Evolutionary conservation across 2,797 vertebrate species (phyloP).

Genomic region (Sebastiscus albofasciatus): DNA sequence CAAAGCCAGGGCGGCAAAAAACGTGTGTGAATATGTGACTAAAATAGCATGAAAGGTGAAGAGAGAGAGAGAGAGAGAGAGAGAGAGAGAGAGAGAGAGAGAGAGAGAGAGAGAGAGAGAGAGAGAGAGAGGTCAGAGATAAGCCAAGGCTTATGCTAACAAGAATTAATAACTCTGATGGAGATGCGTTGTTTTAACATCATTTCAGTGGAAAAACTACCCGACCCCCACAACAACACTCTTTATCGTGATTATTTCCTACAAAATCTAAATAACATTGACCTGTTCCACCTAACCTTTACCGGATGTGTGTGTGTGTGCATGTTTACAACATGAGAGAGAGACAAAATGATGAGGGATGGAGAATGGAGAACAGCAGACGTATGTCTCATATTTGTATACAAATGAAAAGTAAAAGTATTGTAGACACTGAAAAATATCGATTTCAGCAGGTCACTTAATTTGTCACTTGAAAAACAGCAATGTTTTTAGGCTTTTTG

Average conservation of each 20-base stretch:
- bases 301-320: background rate
- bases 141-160: conserved; percentile 70
- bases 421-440: background rate
- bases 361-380: background rate
- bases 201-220: background rate
- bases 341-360: background rate
- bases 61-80: too few species aligned
- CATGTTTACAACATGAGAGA: background rate
- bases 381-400: background rate
- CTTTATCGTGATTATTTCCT: background rate
- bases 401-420: background rate
- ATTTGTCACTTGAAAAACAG: background rate
- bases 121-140: conserved; percentile 45
- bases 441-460: background rate
- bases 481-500: background rate
- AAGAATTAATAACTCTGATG: conserved; percentile 74
- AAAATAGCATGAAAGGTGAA: too few species aligned
- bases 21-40: too few species aligned
- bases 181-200: conserved; percentile 68
- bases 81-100: background rate
- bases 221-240: background rate
- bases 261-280: background rate
- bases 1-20: too few species aligned
- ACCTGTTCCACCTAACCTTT: conserved; percentile 48
- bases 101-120: too few species aligned